A percentile compares a stretch with the other conserved stretches of the same genome.
phyloP scores from a whole-genome alignment of 2,113 vertebrate genomes.

The Peromyscus polionotus region DNA sequence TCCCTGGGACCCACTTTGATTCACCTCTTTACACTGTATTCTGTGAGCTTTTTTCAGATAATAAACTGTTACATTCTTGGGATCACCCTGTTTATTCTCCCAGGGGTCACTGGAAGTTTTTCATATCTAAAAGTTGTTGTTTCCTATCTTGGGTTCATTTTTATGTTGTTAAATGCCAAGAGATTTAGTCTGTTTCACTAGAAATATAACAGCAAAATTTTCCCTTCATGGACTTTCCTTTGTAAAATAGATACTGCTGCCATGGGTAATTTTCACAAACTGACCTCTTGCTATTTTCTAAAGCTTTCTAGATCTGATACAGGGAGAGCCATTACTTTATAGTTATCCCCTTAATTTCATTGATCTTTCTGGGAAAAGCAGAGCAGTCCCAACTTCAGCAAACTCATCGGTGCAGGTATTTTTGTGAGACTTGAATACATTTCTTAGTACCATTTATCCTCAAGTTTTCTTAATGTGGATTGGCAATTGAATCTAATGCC shows the following conservation, averaged over 20 bases:
- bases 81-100: neutral
- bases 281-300: constrained; percentile 10
- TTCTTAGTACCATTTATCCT: constrained; percentile 11
- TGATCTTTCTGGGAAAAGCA: constrained; percentile 43
- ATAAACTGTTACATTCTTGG: neutral
- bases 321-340: constrained; percentile 20
- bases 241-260: neutral
- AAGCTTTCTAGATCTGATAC: constrained; percentile 2
- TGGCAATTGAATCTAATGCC: constrained; percentile 36
- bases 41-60: neutral
- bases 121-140: constrained; percentile 15
- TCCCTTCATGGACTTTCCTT: constrained; percentile 22
- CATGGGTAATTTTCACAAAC: neutral
- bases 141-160: constrained; percentile 2
- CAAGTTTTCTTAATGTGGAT: neutral
- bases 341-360: neutral
- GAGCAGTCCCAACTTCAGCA: neutral
- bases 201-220: constrained; percentile 8
- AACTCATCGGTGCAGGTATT: neutral
- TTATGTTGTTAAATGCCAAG: constrained; percentile 32
- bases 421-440: constrained; percentile 55
- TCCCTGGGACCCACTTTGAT: neutral
- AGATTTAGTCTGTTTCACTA: constrained; percentile 11
- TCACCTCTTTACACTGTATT: neutral
- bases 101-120: neutral